Conservation (phyloP, 1,140 invertebrate genomes). For the Chironomus tepperi region DNA sequence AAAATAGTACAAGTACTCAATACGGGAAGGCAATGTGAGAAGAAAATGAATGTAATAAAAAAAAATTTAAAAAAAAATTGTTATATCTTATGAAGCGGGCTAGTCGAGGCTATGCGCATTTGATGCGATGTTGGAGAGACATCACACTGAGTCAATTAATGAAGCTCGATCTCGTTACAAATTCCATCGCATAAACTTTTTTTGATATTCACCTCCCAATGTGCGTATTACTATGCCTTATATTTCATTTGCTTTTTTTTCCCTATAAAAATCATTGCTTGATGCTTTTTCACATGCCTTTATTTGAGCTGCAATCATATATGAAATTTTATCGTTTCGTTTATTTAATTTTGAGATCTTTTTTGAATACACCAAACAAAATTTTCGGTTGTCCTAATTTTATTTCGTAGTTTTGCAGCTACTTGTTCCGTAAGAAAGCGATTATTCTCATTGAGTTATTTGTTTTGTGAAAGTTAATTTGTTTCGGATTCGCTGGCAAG, state of each 20-base stretch:
- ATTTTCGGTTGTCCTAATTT: no score
- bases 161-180: conserved; percentile 23
- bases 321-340: no score
- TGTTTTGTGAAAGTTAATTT: no score
- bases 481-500: no score
- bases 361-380: no score
- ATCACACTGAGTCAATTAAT: conserved; percentile 23
- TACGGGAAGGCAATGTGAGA: neutral
- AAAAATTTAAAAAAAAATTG: neutral
- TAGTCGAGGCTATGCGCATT: neutral
- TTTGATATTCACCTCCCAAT: conserved; percentile 14
- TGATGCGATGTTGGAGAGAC: neutral
- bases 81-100: no score
- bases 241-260: neutral
- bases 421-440: no score
- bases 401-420: no score
- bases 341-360: no score
- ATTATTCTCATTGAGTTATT: no score
- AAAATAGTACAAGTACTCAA: conserved; percentile 1
- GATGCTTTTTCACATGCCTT: neutral
- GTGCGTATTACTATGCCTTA: neutral
- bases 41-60: no score
- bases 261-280: neutral
- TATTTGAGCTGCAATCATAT: neutral
- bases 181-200: neutral